Evolutionary conservation across 1,140 invertebrate genomes (phyloP), one percentile per base, ranked within the genome.

Genomic region (Atopsyche davidsoni): DNA sequence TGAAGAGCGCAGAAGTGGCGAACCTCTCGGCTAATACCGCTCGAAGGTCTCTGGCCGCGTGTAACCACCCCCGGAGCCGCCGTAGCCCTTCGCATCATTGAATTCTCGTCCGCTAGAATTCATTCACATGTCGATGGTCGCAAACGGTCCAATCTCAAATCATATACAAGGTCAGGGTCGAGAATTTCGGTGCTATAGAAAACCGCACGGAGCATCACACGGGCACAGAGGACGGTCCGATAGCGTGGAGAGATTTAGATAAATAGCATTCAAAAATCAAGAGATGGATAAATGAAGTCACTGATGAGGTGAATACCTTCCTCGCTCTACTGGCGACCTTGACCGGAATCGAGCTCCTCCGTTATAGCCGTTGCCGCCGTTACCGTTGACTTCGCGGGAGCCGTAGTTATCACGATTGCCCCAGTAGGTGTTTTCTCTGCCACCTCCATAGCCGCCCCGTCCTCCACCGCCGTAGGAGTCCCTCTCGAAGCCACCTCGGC

Each of bases 341-440:
- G 71, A 73, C 60, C 72, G 68, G 62, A 70, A 72, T 56, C 68
- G 68, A 39, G 65, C 63, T 42, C 69, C 67, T 2, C 64, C 70
- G 13, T 71, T 74, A 14, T 75, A 71, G 0, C 67, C 68, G 3
- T 65, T 66, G 0, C 66, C 70, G 0, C 67, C 66, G 13, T 69
- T 64, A 24, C 31, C 16, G 44, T 67, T 57, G 21, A 64, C 69
- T 32, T 70, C 72, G 14, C 68, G 66, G 2, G 64, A 67, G 51
- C 68, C 69, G 19, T 63, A 62, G 53, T 66, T 14, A n/a, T 45
- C 32, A 14, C 50, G 17, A 18, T 28, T 28, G 13, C 38, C 24
- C 22, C 51, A 36, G 86, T 43, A 40, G 46, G 39, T 22, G 24
- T 49, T 41, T 21, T 53, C 45, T 16, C 52, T 38, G 31, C 56